Conservation (phyloP, 92 coral and sea anemone species). For the Diadumene lineata region DNA sequence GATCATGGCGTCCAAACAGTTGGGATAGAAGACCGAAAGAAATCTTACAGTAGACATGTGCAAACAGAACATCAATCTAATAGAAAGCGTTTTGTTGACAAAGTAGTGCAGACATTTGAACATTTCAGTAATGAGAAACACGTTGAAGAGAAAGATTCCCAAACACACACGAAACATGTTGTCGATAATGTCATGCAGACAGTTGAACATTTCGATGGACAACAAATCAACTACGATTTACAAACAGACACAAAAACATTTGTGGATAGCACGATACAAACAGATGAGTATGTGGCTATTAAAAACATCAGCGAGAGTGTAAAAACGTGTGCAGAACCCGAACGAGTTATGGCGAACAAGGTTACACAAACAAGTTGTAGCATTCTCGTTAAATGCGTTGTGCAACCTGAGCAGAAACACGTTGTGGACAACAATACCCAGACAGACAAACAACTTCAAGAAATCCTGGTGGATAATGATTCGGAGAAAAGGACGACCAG, state of each 20-base stretch:
- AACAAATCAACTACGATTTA: neutral
- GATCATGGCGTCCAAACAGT: neutral
- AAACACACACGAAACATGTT: too few relatives aligned
- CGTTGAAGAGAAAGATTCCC: too few relatives aligned
- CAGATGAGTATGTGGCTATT: neutral
- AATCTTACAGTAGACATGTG: neutral
- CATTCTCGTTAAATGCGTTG: neutral
- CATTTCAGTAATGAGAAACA: too few relatives aligned
- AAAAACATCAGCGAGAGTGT: too few relatives aligned
- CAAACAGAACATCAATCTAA: neutral
- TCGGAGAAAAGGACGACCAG: neutral
- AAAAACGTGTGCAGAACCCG: too few relatives aligned
- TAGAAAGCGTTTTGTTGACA: neutral
- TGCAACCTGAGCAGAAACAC: neutral
- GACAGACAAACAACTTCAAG: neutral
- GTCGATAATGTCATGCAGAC: neutral
- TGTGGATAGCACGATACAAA: neutral
- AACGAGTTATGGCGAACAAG: neutral
- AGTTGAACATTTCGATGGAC: neutral
- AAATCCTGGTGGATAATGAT: neutral
- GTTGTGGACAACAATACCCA: neutral
- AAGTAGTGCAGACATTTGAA: neutral
- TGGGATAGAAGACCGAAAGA: neutral
- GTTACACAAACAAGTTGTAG: neutral
- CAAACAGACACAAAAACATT: neutral